Base-by-base conservation (phyloP, 1,140 invertebrate genomes). In the Dufourea novaeangliae region DNA sequence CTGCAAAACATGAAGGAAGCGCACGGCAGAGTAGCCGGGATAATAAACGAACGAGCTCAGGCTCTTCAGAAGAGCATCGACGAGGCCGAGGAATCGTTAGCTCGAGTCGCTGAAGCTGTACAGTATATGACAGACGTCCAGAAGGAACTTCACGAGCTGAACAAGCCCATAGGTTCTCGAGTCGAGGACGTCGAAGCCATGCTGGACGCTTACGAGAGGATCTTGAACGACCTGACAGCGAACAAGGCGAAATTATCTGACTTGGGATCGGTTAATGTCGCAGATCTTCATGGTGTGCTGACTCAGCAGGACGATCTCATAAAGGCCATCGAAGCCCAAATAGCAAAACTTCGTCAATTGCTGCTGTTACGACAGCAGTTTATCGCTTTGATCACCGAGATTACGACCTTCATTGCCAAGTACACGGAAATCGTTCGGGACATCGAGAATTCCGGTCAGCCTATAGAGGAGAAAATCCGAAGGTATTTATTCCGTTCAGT, bases 381-480 rank as follows among this genome's bases (percentile, higher is more conserved):
- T 88, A 95, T 97, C 57, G 95, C 96, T 1, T 90, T 98, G 8
- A 95, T 98, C 32, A 96, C 96, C 54, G 97, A 98, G 90, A 97
- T 98, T 59, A 95, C 96, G 85, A 96, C 95, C 8, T 97, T 98
- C 80, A 96, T 98, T 34, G 94, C 95, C 29, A 97, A 97, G 87
- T 98, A 98, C 87, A 97, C 96, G 0, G 95, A 97, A 87, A 94
- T 98, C 12, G 95, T 98, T 1, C 94, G 95, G 22, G 96, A 97
- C 78, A 96, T 98, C 79, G 97, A 98, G 87, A 96, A 95, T 86
- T 82, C 84, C 1, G 96, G 95, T 39, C 95, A 95, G 50, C 95
- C 96, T 0, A 94, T 97, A 6, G 95, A 97, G 88, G 97, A 98
- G 44, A 98, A 98, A 89, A 97, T 99, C 52, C 96, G 96, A 82